Percentiles rank a stretch among this genome's conserved stretches.
Evolutionary conservation across 2,797 vertebrate species (phyloP).

Genomic region (Morus bassanus): DNA sequence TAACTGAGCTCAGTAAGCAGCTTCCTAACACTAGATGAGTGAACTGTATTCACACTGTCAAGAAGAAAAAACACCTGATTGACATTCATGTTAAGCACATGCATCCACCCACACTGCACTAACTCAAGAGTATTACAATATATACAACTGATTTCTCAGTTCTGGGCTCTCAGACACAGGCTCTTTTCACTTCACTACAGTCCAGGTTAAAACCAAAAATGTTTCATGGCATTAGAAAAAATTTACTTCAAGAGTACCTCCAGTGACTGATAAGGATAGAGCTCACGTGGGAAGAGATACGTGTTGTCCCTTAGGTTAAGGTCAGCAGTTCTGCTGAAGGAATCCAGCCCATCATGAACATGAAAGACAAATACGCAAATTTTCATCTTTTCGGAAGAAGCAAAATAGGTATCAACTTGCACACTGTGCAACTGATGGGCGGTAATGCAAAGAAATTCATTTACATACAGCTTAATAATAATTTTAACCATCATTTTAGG

Average conservation of each 20-base stretch:
- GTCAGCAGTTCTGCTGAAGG: not conserved
- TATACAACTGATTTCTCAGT: not conserved
- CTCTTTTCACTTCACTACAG: no score
- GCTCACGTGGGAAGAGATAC: not conserved
- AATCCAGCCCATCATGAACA: not conserved
- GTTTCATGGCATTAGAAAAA: not conserved
- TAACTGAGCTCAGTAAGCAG: not conserved
- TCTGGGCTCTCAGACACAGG: not conserved
- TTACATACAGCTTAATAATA: not conserved
- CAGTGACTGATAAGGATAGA: not conserved
- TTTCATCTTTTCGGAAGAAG: not conserved
- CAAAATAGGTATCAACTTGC: not conserved
- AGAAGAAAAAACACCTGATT: not conserved
- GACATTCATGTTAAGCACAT: not conserved
- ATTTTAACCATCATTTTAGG: not conserved
- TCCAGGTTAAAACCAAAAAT: not conserved
- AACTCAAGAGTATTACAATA: not conserved
- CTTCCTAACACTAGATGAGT: not conserved
- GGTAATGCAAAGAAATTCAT: not conserved
- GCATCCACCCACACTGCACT: not conserved
- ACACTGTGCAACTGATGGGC: not conserved
- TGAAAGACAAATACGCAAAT: accelerated
- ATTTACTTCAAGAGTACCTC: not conserved
- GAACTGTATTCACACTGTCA: not conserved
- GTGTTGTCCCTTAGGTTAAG: not conserved